A percentile compares a stretch with the other conserved stretches of the same genome.
phyloP scores from a whole-genome alignment of 2,113 vertebrate species.

The Cricetomys ansorgei region DNA sequence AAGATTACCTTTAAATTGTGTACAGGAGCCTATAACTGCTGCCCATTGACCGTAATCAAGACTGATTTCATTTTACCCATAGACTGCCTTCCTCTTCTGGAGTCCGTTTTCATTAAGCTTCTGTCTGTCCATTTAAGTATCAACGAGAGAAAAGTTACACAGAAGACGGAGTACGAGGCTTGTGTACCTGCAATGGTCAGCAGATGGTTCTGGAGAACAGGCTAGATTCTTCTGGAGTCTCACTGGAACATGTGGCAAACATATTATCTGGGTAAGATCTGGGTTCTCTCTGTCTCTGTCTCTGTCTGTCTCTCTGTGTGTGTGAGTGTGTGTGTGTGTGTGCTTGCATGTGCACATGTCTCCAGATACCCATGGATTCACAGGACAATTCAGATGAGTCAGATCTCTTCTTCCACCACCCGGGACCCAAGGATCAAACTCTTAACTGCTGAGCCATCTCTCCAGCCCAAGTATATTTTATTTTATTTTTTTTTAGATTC shows the following conservation, averaged over 20 bases:
- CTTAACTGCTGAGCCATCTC: background rate
- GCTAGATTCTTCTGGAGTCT: background rate
- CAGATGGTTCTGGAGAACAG: background rate
- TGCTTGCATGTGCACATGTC: too few species aligned
- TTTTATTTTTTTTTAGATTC: background rate
- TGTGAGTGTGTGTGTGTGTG: background rate
- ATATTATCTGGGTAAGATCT: background rate
- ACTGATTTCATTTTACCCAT: constrained; percentile 63
- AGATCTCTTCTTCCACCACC: background rate
- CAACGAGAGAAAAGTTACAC: constrained; percentile 33
- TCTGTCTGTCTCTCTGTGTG: background rate
- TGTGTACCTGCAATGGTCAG: background rate
- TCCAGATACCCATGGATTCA: background rate
- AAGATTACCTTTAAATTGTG: constrained; percentile 77
- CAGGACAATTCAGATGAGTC: background rate
- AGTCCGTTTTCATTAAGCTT: constrained; percentile 69
- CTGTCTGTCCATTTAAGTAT: constrained; percentile 41
- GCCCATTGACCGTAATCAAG: constrained; percentile 33
- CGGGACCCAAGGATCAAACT: background rate
- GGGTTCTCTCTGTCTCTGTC: background rate
- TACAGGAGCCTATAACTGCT: constrained; percentile 64
- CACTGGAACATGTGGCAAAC: background rate
- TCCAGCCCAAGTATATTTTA: background rate
- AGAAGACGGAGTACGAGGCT: background rate
- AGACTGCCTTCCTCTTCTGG: constrained; percentile 3